Base-by-base conservation (phyloP, 2,888 invertebrate species). In the Dasysyrphus albostriatus region DNA sequence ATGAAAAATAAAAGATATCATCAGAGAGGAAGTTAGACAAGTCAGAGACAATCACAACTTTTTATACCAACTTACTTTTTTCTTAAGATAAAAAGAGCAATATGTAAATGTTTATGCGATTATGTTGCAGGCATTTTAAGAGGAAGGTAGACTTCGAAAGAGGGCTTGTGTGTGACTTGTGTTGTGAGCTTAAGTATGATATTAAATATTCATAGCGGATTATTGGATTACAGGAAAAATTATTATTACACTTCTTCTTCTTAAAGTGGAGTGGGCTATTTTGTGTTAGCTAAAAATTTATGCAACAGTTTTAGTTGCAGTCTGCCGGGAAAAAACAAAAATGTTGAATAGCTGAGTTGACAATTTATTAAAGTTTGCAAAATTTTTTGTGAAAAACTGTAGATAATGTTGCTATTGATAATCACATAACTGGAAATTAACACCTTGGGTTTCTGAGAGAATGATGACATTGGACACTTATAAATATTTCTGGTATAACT, bases 1-100 rank as follows among this genome's bases (percentile, higher is more conserved):
- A 42, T n/a, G n/a, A 63, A 63, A 44, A 29, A 32, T n/a, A 29
- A 51, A n/a, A 54, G 8, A 47, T 47, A 65, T 63, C 44, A 65
- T 63, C 44, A 65, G n/a, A 65, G 47, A 65, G 65, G 44, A 65
- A 65, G 47, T 65, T 47, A 47, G 44, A 65, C 44, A 65, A 65
- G 44, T 47, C 61, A 61, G 24, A 65, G 65, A 65, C 65, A 65
- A 47, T 65, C 65, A 65, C 65, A n/a, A n/a, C n/a, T n/a, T 47
- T 24, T 2, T 3, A 42, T 42, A 24, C 61, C 39, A 14, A n/a
- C 24, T 24, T 54, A 29, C 5, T 5, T 24, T 54, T 65, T 47
- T 47, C n/a, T 32, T 65, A 32, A 32, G 32, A 47, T 47, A 44
- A 29, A 44, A 63, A 63, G 19, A 63, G 14, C 19, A 61, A 24